These are phyloP conservation scores for Andrena camellia DNA, from an alignment of 2,888 invertebrate genomes.

Conservation along the genomic window DNA sequence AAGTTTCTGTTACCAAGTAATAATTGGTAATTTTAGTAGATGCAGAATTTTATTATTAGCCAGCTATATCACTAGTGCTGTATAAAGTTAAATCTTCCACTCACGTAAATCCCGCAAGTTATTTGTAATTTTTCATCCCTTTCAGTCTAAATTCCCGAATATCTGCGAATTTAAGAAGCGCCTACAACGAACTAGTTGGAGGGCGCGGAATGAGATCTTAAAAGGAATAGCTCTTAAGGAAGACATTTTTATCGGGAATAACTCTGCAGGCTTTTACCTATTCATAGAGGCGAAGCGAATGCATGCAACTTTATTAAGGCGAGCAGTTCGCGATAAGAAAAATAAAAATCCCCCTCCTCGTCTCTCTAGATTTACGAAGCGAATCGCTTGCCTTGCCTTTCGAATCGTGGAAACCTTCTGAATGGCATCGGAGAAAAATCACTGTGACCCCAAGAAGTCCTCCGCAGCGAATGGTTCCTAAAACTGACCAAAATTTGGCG, in stretches of 20 bases:
- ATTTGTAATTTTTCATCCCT: conserved; percentile 49
- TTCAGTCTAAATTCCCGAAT: conserved; percentile 23
- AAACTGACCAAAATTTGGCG: conserved; percentile 66
- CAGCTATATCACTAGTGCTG: neutral
- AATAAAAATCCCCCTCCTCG: conserved; percentile 32
- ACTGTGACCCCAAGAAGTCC: conserved; percentile 21
- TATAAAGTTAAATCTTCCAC: neutral
- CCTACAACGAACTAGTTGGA: conserved; percentile 33
- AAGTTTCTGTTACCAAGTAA: too few species aligned
- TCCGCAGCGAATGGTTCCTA: conserved; percentile 56
- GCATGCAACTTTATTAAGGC: conserved; percentile 68
- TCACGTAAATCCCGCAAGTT: neutral
- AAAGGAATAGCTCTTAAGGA: conserved; percentile 63
- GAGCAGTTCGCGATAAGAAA: conserved; percentile 49
- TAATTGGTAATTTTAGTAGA: neutral
- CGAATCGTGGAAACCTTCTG: neutral
- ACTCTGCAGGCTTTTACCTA: conserved; percentile 64
- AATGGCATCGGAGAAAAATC: conserved; percentile 43
- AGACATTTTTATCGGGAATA: conserved; percentile 68
- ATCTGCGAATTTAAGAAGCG: conserved; percentile 56
- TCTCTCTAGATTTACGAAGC: neutral
- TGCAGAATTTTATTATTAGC: neutral
- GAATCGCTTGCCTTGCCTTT: conserved; percentile 6
- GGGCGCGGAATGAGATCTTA: conserved; percentile 45
- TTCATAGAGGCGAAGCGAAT: conserved; percentile 65